Conservation (phyloP, 1,140 invertebrate genomes). For the Ostrea denselamellosa region DNA sequence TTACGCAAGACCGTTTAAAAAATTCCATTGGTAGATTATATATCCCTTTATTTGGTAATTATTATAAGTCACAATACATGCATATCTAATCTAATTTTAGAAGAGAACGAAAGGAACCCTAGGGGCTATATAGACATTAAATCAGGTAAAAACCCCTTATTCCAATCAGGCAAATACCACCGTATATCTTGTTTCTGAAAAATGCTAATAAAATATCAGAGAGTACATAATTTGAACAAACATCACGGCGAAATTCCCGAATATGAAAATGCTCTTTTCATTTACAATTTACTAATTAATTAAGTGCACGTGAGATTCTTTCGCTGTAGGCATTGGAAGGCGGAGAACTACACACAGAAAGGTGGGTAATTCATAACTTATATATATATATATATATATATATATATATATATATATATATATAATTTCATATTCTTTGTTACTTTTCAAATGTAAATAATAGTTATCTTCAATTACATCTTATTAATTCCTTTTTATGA, state of each 20-base stretch:
- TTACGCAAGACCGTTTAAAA: background rate
- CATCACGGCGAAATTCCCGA: background rate
- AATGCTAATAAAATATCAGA: background rate
- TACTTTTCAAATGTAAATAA: too few species aligned
- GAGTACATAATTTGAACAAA: slow-evolving; percentile 4
- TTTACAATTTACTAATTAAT: slow-evolving; percentile 8
- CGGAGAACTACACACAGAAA: background rate
- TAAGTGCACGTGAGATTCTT: background rate
- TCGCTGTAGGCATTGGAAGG: background rate
- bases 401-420: too few species aligned
- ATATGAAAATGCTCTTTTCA: background rate
- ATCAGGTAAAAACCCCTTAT: background rate
- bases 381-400: background rate
- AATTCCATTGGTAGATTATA: background rate
- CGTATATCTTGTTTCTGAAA: background rate
- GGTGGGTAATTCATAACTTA: background rate
- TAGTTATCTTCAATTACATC: too few species aligned
- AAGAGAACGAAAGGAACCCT: background rate
- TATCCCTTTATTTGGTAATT: background rate
- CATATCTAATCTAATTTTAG: background rate
- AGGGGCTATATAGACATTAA: background rate
- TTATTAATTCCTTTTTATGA: too few species aligned
- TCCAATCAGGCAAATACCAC: background rate
- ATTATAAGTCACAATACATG: background rate
- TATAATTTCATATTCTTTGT: too few species aligned